Evolutionary conservation across 2,888 invertebrate species (phyloP), one percentile per base, ranked within the genome.

Genomic region (Plemyria rubiginata): DNA sequence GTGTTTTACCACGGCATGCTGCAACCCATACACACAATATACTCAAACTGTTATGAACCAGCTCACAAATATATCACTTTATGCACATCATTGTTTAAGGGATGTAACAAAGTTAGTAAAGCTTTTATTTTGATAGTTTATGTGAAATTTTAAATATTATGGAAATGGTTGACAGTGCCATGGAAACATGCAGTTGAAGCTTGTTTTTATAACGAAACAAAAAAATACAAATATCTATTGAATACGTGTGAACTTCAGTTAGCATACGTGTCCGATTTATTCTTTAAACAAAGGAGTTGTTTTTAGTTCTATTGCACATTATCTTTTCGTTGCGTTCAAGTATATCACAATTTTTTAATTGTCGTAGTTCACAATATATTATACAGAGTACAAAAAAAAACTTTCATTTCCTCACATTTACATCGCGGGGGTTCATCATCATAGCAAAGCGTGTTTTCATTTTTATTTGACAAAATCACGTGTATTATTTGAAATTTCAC

Each of bases 1-100:
- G 77, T 94, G 94, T 79, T 94, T 94, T 87, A 94, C 94, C 76
- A 72, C 78, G 72, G 94, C 95, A 92, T 95, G 95, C 94, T 96
- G 94, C 70, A 94, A 93, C 70, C 74, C 71, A 74, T 54, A 70
- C 13, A 58, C 45, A 56, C 60, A 62, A 46, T 70, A 59, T 62
- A 69, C 54, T n/a, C 52, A 38, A 28, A 15, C 12, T 15, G 8
- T 32, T 36, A 22, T n/a, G 22, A 8, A 45, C 6, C n/a, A 58
- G 32, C 16, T 12, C 28, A 29, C 40, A 48, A 5, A 40, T 29
- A 9, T 15, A 32, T 4, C 8, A 36, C 12, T 40, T 48, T 54
- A 46, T 16, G 13, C 11, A 29, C 12, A 40, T 41, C 7, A 32
- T 48, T 45, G n/a, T 65, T 65, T 57, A 65, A 55, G 36, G 43